These are phyloP conservation scores for Todiramphus chloris DNA, from an alignment of 2,113 vertebrate genomes.

Conservation along the genomic window DNA sequence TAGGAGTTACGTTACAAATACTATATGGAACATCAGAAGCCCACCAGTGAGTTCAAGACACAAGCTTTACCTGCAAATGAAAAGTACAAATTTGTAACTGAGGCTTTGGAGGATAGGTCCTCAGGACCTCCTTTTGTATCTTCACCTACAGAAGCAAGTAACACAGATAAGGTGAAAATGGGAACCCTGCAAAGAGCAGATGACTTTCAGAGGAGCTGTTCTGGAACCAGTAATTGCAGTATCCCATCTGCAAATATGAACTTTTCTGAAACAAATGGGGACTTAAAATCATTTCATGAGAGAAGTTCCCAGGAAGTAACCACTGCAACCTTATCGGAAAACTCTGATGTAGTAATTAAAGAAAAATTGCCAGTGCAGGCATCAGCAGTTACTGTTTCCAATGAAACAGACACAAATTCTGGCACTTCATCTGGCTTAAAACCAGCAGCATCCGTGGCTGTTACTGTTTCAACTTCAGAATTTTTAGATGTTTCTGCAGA, in stretches of 20 bases:
- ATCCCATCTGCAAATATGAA: not conserved
- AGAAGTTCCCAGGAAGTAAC: not conserved
- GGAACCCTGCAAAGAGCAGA: not conserved
- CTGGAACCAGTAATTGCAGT: not conserved
- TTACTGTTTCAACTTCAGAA: not conserved
- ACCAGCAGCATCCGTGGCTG: not conserved
- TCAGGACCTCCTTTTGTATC: not conserved
- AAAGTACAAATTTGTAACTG: not conserved
- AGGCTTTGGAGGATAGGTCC: not conserved
- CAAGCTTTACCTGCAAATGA: not conserved
- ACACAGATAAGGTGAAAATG: not conserved
- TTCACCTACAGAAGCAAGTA: not conserved
- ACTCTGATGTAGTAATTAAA: not conserved
- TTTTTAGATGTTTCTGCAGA: not conserved
- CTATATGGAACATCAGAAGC: slow-evolving; percentile 28
- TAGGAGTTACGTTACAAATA: slow-evolving; percentile 66
- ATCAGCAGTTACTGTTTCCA: not conserved
- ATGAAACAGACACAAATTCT: not conserved
- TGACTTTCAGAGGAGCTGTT: not conserved
- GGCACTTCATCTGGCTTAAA: not conserved
- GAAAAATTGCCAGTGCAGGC: not conserved
- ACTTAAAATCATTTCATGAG: not conserved
- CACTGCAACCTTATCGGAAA: not conserved
- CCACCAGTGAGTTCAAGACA: not conserved
- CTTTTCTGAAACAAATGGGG: not conserved